phyloP scores from a whole-genome alignment of 1,140 invertebrate genomes.

The Leucophenga varia region DNA sequence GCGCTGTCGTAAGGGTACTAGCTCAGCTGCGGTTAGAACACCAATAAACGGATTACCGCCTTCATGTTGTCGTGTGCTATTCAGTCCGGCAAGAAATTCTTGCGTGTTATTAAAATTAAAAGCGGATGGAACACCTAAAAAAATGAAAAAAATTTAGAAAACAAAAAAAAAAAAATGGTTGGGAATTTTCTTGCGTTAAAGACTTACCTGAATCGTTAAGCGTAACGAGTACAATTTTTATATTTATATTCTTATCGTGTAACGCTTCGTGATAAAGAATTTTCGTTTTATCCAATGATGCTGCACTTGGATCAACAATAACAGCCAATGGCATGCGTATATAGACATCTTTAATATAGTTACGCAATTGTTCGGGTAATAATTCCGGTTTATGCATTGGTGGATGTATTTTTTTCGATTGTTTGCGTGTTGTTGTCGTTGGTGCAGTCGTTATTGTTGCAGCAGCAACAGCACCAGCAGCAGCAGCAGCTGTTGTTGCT shows the following conservation, averaged over 20 bases:
- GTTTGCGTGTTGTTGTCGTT: conserved; percentile 19
- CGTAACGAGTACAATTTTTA: conserved; percentile 53
- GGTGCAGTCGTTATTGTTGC: not conserved
- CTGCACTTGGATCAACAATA: conserved; percentile 58
- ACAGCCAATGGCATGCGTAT: conserved; percentile 60
- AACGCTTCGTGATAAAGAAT: conserved; percentile 58
- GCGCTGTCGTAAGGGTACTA: conserved; percentile 65
- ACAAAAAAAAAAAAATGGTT: not conserved
- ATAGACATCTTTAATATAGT: conserved; percentile 62
- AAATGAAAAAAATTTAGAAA: not conserved
- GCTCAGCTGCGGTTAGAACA: conserved; percentile 56
- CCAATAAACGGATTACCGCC: conserved; percentile 49
- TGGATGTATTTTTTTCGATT: conserved; percentile 36
- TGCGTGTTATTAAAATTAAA: conserved; percentile 54
- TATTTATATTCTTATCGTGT: conserved; percentile 46
- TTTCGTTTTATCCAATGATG: conserved; percentile 58
- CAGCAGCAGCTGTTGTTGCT: not conserved
- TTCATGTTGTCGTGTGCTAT: conserved; percentile 48
- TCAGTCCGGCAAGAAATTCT: conserved; percentile 50
- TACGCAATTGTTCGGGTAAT: conserved; percentile 54
- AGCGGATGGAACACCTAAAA: conserved; percentile 39
- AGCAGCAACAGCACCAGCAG: not conserved
- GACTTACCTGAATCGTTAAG: conserved; percentile 47
- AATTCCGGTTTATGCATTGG: conserved; percentile 31
- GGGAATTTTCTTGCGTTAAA: not conserved